Percentiles rank a stretch among this genome's conserved stretches.
Conservation (phyloP, 2,113 vertebrate species). For the Hippocampus abdominalis region DNA sequence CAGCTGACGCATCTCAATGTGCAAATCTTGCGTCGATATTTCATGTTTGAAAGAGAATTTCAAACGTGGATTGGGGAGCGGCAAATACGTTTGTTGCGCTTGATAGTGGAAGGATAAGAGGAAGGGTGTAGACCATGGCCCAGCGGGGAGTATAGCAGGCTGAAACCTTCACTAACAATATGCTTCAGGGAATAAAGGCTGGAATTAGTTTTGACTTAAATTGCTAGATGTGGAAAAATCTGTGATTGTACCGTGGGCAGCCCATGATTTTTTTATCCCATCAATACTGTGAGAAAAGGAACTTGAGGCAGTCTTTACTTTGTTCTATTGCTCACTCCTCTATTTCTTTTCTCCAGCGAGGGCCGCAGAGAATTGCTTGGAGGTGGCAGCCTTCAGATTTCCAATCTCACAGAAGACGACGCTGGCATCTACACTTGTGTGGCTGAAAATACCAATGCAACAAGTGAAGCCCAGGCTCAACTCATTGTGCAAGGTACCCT, state of each 20-base stretch:
- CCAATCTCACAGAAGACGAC: slow-evolving; percentile 77
- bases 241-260: background rate
- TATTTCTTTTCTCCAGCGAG: slow-evolving; percentile 61
- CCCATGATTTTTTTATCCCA: slow-evolving; percentile 1
- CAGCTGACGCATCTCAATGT: background rate
- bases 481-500: slow-evolving; percentile 84
- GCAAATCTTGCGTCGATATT: background rate
- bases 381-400: slow-evolving; percentile 81
- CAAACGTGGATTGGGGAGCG: slow-evolving; percentile 3
- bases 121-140: slow-evolving; percentile 32
- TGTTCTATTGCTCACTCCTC: slow-evolving; percentile 1
- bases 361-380: slow-evolving; percentile 74
- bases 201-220: slow-evolving; percentile 22
- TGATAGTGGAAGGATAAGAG: slow-evolving; percentile 21
- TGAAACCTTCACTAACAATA: slow-evolving; percentile 5
- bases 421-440: slow-evolving; percentile 83
- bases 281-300: background rate
- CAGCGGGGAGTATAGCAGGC: slow-evolving; percentile 14
- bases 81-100: slow-evolving; percentile 36
- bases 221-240: slow-evolving; percentile 3
- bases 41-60: background rate
- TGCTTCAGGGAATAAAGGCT: slow-evolving; percentile 22
- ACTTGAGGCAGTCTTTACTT: background rate
- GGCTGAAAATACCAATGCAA: slow-evolving; percentile 79
- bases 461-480: slow-evolving; percentile 81